Evolutionary conservation across 2,888 invertebrate genomes (phyloP).

Genomic region (Amiota mariae): DNA sequence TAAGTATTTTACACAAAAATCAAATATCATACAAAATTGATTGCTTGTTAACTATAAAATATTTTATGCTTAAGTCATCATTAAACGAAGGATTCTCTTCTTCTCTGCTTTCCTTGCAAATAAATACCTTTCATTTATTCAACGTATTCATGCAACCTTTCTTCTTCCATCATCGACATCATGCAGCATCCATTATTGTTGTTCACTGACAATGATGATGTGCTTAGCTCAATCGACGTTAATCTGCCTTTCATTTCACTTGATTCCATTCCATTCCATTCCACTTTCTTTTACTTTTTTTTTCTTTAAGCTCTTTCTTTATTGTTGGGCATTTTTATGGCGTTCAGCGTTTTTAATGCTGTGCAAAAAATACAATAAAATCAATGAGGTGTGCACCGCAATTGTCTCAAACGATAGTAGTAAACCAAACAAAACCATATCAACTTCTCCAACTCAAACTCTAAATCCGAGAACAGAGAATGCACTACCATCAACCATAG

Average conservation of each 20-base stretch:
- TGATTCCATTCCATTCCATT: too few species aligned
- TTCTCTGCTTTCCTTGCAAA: too few species aligned
- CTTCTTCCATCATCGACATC: background rate
- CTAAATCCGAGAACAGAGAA: too few species aligned
- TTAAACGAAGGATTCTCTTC: too few species aligned
- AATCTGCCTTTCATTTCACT: slow-evolving; percentile 31
- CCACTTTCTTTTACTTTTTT: background rate
- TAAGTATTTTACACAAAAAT: too few species aligned
- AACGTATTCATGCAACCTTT: too few species aligned
- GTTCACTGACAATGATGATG: slow-evolving; percentile 34
- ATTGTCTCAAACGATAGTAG: slow-evolving; percentile 46
- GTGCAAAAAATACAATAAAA: slow-evolving; percentile 68
- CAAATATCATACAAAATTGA: too few species aligned
- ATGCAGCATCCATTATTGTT: slow-evolving; percentile 20
- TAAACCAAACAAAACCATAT: slow-evolving; percentile 41
- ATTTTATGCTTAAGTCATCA: too few species aligned
- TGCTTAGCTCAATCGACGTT: slow-evolving; percentile 27
- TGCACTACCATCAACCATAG: too few species aligned
- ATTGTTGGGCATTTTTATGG: slow-evolving; percentile 66
- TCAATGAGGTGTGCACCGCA: slow-evolving; percentile 68
- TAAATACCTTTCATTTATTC: too few species aligned
- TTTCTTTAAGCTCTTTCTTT: slow-evolving; percentile 43
- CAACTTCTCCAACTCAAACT: too few species aligned
- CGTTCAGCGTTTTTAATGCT: slow-evolving; percentile 58
- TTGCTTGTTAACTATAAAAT: too few species aligned